Evolutionary conservation across 1,140 invertebrate species (phyloP), one percentile per base, ranked within the genome.

Genomic region (Zophobas atratus): DNA sequence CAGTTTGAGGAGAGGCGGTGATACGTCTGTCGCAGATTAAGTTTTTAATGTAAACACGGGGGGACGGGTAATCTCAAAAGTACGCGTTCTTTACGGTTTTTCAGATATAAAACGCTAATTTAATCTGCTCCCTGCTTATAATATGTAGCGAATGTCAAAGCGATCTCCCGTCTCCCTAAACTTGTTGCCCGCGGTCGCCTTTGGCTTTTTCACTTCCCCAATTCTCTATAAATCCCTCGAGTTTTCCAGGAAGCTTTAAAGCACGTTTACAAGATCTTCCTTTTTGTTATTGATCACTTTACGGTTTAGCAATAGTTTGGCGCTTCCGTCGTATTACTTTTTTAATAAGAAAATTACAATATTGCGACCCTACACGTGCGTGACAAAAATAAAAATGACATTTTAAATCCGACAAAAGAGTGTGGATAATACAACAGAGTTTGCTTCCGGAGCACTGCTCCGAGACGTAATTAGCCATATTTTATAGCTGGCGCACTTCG

Each of bases 91-190:
- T 79, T 77, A 78, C 80, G 79, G 82, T 80, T 80, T 78, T 81
- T 77, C 60, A 70, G 79, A 72, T 77, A 80, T 80, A 81, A 82
- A 81, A 79, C 81, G 80, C 80, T 84, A 84, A 83, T 84, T 84
- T 82, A 84, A 83, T 83, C 81, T 81, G 70, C 79, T 80, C 80
- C 80, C 79, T 78, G 80, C 79, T 83, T 84, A 83, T 84, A 83
- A 83, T 84, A 77, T 76, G 78, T 67, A 76, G 83, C 78, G 80
- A 80, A 83, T 83, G 81, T 84, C 83, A 84, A 83, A 84, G 82
- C 76, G 76, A 76, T 79, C 80, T 74, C 57, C 41, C 70, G 53
- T 79, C 78, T 75, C 56, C 77, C 81, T 79, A 80, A 79, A 84
- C 83, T 84, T 84, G 83, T 84, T 84, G 82, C 83, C 81, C 70